Evolutionary conservation across 2,113 vertebrate species (phyloP).

Genomic region (Osmerus eperlanus): DNA sequence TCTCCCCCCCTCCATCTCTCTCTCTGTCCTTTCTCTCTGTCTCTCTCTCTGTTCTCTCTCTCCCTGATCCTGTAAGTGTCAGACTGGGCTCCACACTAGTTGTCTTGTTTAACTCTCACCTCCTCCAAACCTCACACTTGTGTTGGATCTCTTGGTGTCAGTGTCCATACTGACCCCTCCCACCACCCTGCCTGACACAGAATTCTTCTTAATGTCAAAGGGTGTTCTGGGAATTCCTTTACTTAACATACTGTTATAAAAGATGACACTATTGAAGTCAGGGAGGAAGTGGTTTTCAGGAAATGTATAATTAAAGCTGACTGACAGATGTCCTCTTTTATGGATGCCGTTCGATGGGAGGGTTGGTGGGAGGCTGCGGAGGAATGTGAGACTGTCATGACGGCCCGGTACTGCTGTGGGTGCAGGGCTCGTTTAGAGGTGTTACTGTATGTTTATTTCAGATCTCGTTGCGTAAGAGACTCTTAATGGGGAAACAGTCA

Average conservation of each 20-base stretch:
- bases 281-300: slow-evolving; percentile 9
- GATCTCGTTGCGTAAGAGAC: slow-evolving; percentile 6
- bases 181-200: background rate
- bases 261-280: slow-evolving; percentile 1
- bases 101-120: slow-evolving; percentile 4
- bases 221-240: background rate
- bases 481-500: no score
- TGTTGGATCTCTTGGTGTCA: slow-evolving; percentile 17
- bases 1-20: slow-evolving; percentile 27
- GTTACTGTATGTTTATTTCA: slow-evolving; percentile 11
- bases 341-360: slow-evolving; percentile 9
- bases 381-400: slow-evolving; percentile 9
- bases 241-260: background rate
- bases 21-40: slow-evolving; percentile 5
- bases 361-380: slow-evolving; percentile 23
- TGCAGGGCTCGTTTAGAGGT: background rate
- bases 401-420: slow-evolving; percentile 12
- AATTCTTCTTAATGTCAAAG: slow-evolving; percentile 15
- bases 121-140: slow-evolving; percentile 17
- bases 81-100: background rate
- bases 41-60: background rate
- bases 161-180: slow-evolving; percentile 7
- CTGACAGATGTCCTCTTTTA: slow-evolving; percentile 16
- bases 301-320: slow-evolving; percentile 30
- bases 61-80: slow-evolving; percentile 9